These are phyloP conservation scores for Hoplodrina ambigua DNA, from an alignment of 2,888 invertebrate genomes.

Conservation along the genomic window DNA sequence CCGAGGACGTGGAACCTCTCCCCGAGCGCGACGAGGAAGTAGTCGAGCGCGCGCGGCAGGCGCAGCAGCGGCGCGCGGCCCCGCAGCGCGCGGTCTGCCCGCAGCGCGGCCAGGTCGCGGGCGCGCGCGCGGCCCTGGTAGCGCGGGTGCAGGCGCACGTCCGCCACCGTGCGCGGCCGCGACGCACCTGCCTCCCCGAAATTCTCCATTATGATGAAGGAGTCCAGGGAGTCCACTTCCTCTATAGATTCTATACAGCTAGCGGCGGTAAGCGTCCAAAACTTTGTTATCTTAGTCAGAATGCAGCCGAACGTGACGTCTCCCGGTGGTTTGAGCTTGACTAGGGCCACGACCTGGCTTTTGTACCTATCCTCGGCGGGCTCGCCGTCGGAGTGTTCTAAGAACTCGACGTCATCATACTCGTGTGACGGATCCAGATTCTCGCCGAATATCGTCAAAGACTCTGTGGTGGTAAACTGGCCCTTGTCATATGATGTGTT, in stretches of 20 bases:
- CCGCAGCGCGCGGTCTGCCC: slow-evolving; percentile 68
- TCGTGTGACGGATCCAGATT: slow-evolving; percentile 15
- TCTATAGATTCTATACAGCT: slow-evolving; percentile 83
- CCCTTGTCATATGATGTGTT: not conserved
- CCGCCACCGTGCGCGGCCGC: slow-evolving; percentile 68
- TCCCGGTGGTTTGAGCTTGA: slow-evolving; percentile 73
- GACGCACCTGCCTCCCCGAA: slow-evolving; percentile 67
- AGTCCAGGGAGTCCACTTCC: slow-evolving; percentile 79
- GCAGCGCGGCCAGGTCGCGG: slow-evolving; percentile 78
- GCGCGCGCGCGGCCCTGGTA: slow-evolving; percentile 69
- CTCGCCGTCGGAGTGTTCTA: slow-evolving; percentile 60
- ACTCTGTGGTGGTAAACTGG: slow-evolving; percentile 4
- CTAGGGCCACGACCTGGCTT: slow-evolving; percentile 74
- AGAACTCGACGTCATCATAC: slow-evolving; percentile 33
- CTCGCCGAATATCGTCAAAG: slow-evolving; percentile 5
- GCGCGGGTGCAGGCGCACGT: slow-evolving; percentile 78
- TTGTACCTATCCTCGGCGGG: slow-evolving; percentile 58
- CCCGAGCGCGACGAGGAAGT: slow-evolving; percentile 75
- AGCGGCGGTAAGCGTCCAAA: slow-evolving; percentile 82
- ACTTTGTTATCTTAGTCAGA: slow-evolving; percentile 74
- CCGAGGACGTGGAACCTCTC: slow-evolving; percentile 77
- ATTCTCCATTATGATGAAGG: slow-evolving; percentile 78
- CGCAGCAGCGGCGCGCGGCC: slow-evolving; percentile 36
- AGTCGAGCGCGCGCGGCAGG: slow-evolving; percentile 73
- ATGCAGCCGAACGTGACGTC: slow-evolving; percentile 80